Percentiles rank a stretch among this genome's conserved stretches.
Conservation (phyloP, 2,888 invertebrate species). For the Aspidiotus destructor region DNA sequence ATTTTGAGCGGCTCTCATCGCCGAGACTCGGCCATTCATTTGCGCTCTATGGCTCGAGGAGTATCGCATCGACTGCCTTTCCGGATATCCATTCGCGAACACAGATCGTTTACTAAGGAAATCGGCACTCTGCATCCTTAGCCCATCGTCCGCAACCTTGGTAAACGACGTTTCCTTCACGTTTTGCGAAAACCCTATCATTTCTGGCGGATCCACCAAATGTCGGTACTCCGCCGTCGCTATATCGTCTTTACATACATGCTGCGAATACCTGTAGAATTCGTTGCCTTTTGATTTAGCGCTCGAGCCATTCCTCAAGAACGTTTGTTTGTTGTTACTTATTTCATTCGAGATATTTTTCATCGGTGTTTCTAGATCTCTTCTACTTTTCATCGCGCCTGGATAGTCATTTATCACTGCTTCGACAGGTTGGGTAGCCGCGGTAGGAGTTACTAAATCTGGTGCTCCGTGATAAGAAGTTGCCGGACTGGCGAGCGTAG, state of each 20-base stretch:
- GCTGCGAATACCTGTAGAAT: constrained; percentile 21
- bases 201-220: constrained; percentile 5
- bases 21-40: constrained; percentile 18
- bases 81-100: constrained; percentile 34
- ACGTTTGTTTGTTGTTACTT: background rate
- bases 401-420: background rate
- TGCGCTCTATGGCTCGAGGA: constrained; percentile 36
- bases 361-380: background rate
- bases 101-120: constrained; percentile 34
- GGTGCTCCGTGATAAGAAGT: background rate
- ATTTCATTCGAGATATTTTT: background rate
- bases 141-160: constrained; percentile 33
- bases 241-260: constrained; percentile 2
- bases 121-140: constrained; percentile 32
- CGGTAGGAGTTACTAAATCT: background rate
- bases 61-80: constrained; percentile 37
- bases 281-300: constrained; percentile 24
- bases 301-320: background rate
- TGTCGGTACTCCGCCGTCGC: constrained; percentile 10
- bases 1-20: background rate
- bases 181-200: constrained; percentile 1
- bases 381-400: background rate
- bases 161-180: constrained; percentile 14
- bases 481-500: background rate
- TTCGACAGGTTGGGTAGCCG: background rate